phyloP scores from a whole-genome alignment of 1,140 invertebrate species.

The Sweltsa coloradensis region DNA sequence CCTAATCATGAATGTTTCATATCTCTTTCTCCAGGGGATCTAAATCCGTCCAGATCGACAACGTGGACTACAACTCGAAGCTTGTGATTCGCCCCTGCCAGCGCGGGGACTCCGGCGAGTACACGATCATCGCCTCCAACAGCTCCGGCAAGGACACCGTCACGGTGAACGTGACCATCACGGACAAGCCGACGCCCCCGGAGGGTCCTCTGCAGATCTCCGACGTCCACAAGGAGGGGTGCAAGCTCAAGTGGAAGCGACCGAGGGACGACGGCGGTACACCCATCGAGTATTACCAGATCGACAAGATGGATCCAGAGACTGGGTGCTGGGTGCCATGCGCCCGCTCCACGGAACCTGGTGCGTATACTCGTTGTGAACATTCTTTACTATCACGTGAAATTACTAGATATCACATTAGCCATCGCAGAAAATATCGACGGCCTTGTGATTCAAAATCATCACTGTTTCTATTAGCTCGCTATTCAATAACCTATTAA shows the following conservation, averaged over 20 bases:
- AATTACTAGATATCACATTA: too few relatives aligned
- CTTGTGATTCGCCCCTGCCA: slow-evolving; percentile 66
- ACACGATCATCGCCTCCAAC: slow-evolving; percentile 75
- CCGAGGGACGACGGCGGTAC: slow-evolving; percentile 79
- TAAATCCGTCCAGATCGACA: slow-evolving; percentile 64
- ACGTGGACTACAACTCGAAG: slow-evolving; percentile 79
- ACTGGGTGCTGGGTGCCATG: slow-evolving; percentile 92
- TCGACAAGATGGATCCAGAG: slow-evolving; percentile 87
- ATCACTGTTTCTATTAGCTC: too few relatives aligned
- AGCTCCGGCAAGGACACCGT: slow-evolving; percentile 79
- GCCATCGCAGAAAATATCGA: too few relatives aligned
- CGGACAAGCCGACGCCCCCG: slow-evolving; percentile 77
- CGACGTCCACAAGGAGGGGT: slow-evolving; percentile 86
- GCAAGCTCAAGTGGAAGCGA: slow-evolving; percentile 88
- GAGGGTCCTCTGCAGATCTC: slow-evolving; percentile 78
- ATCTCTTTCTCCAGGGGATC: slow-evolving; percentile 27
- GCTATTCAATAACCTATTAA: too few relatives aligned
- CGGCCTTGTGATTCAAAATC: too few relatives aligned
- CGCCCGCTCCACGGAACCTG: slow-evolving; percentile 64
- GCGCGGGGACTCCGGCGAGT: slow-evolving; percentile 75
- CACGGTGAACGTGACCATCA: slow-evolving; percentile 79
- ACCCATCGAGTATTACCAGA: slow-evolving; percentile 84
- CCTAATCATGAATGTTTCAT: background rate
- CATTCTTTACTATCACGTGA: background rate
- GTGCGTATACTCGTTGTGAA: background rate